Conservation (phyloP, 1,140 invertebrate species). For the Solenopsis fugax region DNA sequence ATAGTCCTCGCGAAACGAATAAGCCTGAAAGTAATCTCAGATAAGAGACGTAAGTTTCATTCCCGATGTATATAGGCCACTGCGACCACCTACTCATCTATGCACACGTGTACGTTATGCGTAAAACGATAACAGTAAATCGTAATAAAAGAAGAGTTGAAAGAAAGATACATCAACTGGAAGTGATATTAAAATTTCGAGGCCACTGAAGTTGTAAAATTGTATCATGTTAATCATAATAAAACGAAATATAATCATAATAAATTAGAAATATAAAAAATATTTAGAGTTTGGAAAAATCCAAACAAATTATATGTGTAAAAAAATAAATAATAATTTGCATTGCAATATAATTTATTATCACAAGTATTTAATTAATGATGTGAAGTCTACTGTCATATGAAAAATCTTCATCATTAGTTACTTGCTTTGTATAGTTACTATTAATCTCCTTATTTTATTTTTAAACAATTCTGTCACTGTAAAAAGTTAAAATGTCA, state of each 20-base stretch:
- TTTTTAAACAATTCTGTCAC: neutral
- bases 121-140: constrained; percentile 44
- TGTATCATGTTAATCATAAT: neutral
- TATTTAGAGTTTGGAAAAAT: neutral
- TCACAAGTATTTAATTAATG: neutral
- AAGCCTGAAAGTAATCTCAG: constrained; percentile 60
- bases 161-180: neutral
- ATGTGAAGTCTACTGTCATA: neutral
- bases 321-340: neutral
- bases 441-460: neutral
- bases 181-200: constrained; percentile 37
- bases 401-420: constrained; percentile 2
- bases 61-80: constrained; percentile 67
- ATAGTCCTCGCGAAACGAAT: constrained; percentile 7
- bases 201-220: neutral
- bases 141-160: neutral
- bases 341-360: neutral
- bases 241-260: neutral
- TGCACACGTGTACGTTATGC: neutral
- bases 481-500: neutral
- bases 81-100: neutral
- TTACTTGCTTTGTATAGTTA: neutral
- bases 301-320: neutral
- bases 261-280: no score
- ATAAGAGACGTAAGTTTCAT: constrained; percentile 60